Base-by-base conservation (phyloP, 2,797 vertebrate genomes). In the Taeniopygia guttata region DNA sequence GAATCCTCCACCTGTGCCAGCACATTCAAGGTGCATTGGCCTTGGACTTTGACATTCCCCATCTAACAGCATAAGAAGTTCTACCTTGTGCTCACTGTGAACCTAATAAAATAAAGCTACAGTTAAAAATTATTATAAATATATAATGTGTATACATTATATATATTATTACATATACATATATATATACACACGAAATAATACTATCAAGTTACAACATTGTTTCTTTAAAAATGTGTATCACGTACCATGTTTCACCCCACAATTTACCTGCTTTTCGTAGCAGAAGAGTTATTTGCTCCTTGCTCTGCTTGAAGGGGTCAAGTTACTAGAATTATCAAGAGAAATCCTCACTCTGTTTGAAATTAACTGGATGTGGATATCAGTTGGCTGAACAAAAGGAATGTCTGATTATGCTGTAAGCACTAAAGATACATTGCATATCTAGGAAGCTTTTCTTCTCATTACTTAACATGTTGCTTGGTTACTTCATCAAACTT, bases 381-480 rank as follows among this genome's bases (percentile, higher is more conserved):
- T 89, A 90, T 92, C 72, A 78, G 46, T 29, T 60, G n/a, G 25
- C 62, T 73, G 87, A 94, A 95, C 29, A 85, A 96, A 92, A 95
- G 40, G 62, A 59, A 72, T 48, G n/a, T 30, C 55, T 87, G 58
- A 87, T 92, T 83, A 62, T 89, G 26, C 83, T 84, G 15, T 48
- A 86, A 84, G 69, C 42, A 66, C 58, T 70, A 60, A 81, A 85
- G 75, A 85, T 56, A 84, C 1, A 5, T n/a, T 81, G 62, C 43
- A 15, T 81, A 77, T 87, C 76, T 73, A 75, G 60, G 38, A 92
- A 89, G 86, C 22, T 89, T 94, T 95, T 89, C 79, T 92, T 95
- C 87, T 72, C 52, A 36, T 94, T 95, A 79, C 59, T 95, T 94
- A 93, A 89, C 30, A 55, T 73, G 92, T 94, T 95, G 96, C 95